Evolutionary conservation across 2,113 vertebrate species (phyloP).

Genomic region (Sterna hirundo): DNA sequence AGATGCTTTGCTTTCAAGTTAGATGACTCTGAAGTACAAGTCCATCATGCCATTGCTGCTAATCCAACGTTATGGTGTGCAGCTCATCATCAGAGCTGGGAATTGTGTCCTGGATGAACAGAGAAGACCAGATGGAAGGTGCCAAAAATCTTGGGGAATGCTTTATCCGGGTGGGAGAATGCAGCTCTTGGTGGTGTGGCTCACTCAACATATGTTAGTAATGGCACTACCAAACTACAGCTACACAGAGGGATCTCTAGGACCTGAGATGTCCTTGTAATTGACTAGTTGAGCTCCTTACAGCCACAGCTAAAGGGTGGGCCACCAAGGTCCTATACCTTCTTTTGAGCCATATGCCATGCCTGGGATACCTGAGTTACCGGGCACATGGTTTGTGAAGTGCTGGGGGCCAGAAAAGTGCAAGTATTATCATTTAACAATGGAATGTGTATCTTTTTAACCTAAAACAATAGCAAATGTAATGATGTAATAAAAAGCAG

Average conservation of each 20-base stretch:
- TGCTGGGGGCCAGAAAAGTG: not conserved
- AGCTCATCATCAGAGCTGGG: not conserved
- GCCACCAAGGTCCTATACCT: not conserved
- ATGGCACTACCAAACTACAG: not conserved
- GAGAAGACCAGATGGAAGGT: not conserved
- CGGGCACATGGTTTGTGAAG: not conserved
- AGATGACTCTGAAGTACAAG: not conserved
- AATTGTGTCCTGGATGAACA: not conserved
- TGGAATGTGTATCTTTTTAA: slow-evolving; percentile 52
- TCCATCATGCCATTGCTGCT: not conserved
- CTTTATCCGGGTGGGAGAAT: not conserved
- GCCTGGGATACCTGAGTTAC: not conserved
- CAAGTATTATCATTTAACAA: not conserved
- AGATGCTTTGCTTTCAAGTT: not conserved
- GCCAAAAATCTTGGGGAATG: not conserved
- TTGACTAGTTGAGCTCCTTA: not conserved
- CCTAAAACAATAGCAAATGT: slow-evolving; percentile 28
- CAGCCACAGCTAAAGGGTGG: not conserved
- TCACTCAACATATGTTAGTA: not conserved
- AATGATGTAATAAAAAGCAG: slow-evolving; percentile 65
- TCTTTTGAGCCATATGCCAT: not conserved
- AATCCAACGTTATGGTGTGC: not conserved
- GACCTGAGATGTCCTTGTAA: not conserved
- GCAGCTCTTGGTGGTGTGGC: not conserved
- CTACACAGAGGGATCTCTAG: not conserved